Evolutionary conservation across 2,888 invertebrate genomes (phyloP), one percentile per base, ranked within the genome.

Genomic region (Caenorhabditis afra): DNA sequence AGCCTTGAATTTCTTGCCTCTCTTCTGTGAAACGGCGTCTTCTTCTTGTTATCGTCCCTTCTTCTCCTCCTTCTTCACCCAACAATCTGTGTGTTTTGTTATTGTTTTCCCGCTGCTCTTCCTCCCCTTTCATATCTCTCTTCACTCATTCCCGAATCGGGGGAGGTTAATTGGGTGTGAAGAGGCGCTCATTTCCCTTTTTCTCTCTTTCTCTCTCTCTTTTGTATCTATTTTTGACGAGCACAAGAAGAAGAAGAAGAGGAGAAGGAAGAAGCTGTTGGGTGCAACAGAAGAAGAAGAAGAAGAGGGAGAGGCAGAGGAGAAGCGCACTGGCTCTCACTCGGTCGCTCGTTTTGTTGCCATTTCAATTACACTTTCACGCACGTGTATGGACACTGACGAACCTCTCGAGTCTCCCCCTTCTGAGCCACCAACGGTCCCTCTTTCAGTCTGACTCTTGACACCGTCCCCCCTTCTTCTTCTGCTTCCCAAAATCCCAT

Each of bases 291-390:
- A 41, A 41, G 39, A 41, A 41, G 39, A 64, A 65, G 44, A 66
- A 47, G 55, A 66, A 50, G 39, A 61, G 39, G 67, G 39, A 39
- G 49, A 68, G 58, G 58, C 39, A 55, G 67, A 68, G 44, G 57
- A 18, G 66, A 50, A 35, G 52, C 67, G 58, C 49, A 67, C 57
- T 44, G 58, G 50, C 52, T 35, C 52, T 49, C 58, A 52, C 23
- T 39, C 50, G 23, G 23, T 29, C 57, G 37, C 47, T 50, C 59
- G 59, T 68, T 68, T 59, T 68, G 68, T 68, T 61, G 68, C 59
- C 68, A 68, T 68, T 68, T 68, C 68, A 68, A 68, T 68, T 68
- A 68, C 68, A 68, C 53, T 68, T 68, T 68, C 59, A 68, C 68
- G 59, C 67, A 64, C 67, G 67, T 68, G 68, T 61, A 68, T 22